Evolutionary conservation across 2,888 invertebrate species (phyloP).

Genomic region (Nomada fabriciana): DNA sequence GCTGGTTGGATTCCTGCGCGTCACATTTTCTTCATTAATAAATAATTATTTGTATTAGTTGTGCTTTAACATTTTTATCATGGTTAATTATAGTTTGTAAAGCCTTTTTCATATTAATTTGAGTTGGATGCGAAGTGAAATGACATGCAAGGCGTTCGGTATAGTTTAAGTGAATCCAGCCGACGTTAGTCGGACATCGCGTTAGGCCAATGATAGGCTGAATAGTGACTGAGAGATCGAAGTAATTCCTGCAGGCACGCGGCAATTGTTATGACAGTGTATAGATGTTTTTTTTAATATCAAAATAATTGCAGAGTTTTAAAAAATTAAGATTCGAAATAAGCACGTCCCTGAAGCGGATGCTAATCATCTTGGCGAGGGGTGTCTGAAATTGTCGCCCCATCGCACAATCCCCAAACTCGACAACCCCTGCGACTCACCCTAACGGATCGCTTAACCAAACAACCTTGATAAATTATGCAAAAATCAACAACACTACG

Average conservation of each 20-base stretch:
- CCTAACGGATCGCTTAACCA: constrained; percentile 81
- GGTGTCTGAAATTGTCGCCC: constrained; percentile 81
- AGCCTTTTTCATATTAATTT: neutral
- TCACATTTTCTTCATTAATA: no score
- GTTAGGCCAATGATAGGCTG: no score
- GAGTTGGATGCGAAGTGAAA: neutral
- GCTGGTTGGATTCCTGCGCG: no score
- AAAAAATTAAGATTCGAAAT: constrained; percentile 58
- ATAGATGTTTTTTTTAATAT: neutral
- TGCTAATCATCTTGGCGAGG: constrained; percentile 82
- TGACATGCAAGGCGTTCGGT: neutral
- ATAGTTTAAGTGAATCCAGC: constrained; percentile 46
- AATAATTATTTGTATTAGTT: no score
- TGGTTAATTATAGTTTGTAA: no score
- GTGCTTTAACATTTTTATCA: neutral
- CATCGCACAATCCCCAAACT: constrained; percentile 74
- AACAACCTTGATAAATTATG: constrained; percentile 84
- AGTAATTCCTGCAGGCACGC: no score
- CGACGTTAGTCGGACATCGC: constrained; percentile 35
- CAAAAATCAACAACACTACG: constrained; percentile 83
- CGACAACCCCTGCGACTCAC: constrained; percentile 74
- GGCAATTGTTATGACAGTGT: neutral
- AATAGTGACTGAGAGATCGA: no score
- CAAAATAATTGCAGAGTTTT: neutral
- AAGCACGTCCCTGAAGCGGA: constrained; percentile 78